Evolutionary conservation across 1,140 invertebrate genomes (phyloP).

Genomic region (Phenacoccus solenopsis): DNA sequence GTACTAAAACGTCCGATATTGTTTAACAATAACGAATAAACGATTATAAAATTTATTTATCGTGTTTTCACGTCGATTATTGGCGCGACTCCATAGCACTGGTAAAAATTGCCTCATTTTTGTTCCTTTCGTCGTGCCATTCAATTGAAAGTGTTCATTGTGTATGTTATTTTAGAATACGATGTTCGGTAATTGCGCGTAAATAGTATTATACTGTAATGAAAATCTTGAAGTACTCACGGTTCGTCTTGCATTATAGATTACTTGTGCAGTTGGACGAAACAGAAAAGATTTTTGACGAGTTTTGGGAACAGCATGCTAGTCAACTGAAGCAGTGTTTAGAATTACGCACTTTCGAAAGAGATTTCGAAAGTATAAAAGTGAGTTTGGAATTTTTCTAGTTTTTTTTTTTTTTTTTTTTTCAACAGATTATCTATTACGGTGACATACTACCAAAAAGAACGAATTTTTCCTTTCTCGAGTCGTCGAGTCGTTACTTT

Average conservation of each 20-base stretch:
- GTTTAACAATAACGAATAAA: too few species aligned
- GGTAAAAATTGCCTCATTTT: background rate
- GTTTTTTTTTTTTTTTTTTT: too few species aligned
- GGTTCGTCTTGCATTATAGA: conserved; percentile 7
- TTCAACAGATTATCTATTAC: too few species aligned
- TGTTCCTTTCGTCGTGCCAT: background rate
- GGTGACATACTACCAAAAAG: too few species aligned
- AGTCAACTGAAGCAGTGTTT: conserved; percentile 76
- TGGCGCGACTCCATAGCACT: background rate
- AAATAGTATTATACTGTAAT: background rate
- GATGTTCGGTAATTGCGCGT: background rate
- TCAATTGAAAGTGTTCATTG: background rate
- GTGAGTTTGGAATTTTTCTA: too few species aligned
- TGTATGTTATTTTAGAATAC: background rate
- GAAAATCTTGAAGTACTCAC: background rate
- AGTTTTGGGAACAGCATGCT: conserved; percentile 85
- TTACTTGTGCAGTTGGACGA: conserved; percentile 81
- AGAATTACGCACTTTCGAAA: conserved; percentile 76
- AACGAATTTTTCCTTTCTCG: too few species aligned
- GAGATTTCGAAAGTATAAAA: conserved; percentile 70
- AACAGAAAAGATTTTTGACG: conserved; percentile 83
- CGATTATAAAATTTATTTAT: background rate
- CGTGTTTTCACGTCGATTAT: background rate
- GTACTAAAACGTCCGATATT: background rate
- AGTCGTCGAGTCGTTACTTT: too few species aligned